A percentile compares a stretch with the other conserved stretches of the same genome.
Conservation (phyloP, 1,140 invertebrate genomes). For the Chymomyza costata region DNA sequence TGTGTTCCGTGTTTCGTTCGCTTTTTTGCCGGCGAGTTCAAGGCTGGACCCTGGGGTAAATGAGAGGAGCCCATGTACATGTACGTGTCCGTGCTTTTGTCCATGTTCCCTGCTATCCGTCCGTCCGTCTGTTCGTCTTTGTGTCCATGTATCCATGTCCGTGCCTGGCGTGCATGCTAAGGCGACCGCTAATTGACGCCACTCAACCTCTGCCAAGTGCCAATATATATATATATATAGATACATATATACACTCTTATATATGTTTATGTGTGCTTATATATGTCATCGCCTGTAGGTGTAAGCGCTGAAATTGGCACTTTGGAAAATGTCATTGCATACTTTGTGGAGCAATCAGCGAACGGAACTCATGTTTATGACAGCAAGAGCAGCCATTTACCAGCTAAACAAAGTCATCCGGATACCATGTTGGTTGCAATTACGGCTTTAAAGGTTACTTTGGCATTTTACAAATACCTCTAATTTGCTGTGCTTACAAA, state of each 20-base stretch:
- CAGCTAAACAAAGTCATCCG: too few relatives aligned
- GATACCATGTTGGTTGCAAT: too few relatives aligned
- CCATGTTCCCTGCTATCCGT: too few relatives aligned
- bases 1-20: constrained; percentile 53
- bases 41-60: constrained; percentile 31
- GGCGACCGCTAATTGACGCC: constrained; percentile 46
- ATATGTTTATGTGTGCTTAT: background rate
- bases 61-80: background rate
- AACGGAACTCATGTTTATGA: too few relatives aligned
- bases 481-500: too few relatives aligned
- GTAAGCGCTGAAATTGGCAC: constrained; percentile 7
- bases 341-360: constrained; percentile 35
- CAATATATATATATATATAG: constrained; percentile 2
- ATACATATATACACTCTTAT: constrained; percentile 2
- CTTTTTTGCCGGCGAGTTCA: constrained; percentile 64
- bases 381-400: too few relatives aligned
- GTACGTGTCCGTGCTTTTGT: too few relatives aligned
- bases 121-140: too few relatives aligned
- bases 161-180: background rate
- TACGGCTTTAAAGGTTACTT: too few relatives aligned
- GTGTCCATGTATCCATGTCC: too few relatives aligned
- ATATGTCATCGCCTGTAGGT: background rate
- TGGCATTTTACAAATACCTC: too few relatives aligned
- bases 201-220: constrained; percentile 32
- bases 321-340: constrained; percentile 44